Evolutionary conservation across 2,888 invertebrate species (phyloP).

Genomic region (Anodontia alba): DNA sequence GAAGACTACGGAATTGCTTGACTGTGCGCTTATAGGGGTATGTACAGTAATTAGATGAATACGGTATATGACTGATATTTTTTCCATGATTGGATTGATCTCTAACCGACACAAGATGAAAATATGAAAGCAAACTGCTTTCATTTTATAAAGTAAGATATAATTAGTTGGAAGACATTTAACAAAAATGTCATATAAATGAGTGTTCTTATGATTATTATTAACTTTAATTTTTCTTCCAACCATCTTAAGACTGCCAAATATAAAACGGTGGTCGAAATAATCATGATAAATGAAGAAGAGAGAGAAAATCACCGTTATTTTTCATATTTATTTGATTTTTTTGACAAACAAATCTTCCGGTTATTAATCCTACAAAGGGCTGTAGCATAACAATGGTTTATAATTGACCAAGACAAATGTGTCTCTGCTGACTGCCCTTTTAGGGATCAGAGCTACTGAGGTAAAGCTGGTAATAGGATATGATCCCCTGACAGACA

Average conservation of each 20-base stretch:
- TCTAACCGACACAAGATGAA: too few relatives aligned
- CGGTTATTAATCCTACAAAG: neutral
- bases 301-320: conserved; percentile 31
- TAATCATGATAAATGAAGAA: conserved; percentile 54
- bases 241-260: neutral
- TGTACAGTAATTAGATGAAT: too few relatives aligned
- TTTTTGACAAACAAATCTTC: conserved; percentile 27
- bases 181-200: too few relatives aligned
- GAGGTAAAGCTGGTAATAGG: neutral
- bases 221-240: neutral
- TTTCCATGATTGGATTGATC: too few relatives aligned
- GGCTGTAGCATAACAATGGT: neutral
- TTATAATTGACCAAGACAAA: conserved; percentile 16
- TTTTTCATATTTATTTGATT: conserved; percentile 51
- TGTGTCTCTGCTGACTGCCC: neutral
- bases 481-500: neutral
- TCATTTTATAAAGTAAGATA: too few relatives aligned
- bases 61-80: too few relatives aligned
- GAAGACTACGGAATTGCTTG: too few relatives aligned
- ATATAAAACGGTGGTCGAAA: neutral
- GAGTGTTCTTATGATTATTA: too few relatives aligned
- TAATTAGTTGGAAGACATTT: too few relatives aligned
- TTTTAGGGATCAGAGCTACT: neutral
- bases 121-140: too few relatives aligned
- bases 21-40: too few relatives aligned